Conservation (phyloP, 1,140 invertebrate species). For the Oreohelix idahoensis region DNA sequence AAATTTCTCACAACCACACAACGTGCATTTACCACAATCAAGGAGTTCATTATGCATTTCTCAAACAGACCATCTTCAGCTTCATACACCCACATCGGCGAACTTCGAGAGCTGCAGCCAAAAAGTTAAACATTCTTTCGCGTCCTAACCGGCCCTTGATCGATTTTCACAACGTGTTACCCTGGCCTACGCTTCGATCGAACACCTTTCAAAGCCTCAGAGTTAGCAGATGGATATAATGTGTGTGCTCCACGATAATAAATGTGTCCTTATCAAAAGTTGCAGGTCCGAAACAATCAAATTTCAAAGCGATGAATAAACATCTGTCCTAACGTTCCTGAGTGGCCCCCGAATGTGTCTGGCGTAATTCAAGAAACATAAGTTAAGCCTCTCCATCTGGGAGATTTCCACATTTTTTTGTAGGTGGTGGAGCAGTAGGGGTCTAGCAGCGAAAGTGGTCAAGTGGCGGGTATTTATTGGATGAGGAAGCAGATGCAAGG, state of each 20-base stretch:
- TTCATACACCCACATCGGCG: not conserved
- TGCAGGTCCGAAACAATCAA: not conserved
- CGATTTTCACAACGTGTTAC: not conserved
- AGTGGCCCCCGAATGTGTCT: not conserved
- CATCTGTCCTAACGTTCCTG: not conserved
- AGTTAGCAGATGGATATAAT: not conserved
- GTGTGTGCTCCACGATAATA: not conserved
- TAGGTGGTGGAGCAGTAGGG: no score
- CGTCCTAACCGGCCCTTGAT: not conserved
- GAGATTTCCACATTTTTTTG: not conserved
- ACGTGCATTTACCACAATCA: no score
- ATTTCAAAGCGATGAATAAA: not conserved
- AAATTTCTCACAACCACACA: no score
- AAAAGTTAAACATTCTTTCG: slow-evolving; percentile 2
- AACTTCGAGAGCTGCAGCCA: not conserved
- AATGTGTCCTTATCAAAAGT: slow-evolving; percentile 5
- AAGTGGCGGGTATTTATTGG: not conserved
- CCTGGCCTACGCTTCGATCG: not conserved
- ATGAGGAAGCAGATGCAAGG: no score
- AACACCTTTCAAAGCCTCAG: not conserved
- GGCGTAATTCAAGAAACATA: not conserved
- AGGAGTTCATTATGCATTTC: no score
- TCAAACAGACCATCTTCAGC: no score
- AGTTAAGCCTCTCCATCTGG: not conserved
- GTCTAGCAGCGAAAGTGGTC: not conserved